A percentile compares a stretch with the other conserved stretches of the same genome.
These are phyloP conservation scores for Cavia porcellus DNA, from an alignment of 2,113 vertebrate species.

Conservation along the genomic window DNA sequence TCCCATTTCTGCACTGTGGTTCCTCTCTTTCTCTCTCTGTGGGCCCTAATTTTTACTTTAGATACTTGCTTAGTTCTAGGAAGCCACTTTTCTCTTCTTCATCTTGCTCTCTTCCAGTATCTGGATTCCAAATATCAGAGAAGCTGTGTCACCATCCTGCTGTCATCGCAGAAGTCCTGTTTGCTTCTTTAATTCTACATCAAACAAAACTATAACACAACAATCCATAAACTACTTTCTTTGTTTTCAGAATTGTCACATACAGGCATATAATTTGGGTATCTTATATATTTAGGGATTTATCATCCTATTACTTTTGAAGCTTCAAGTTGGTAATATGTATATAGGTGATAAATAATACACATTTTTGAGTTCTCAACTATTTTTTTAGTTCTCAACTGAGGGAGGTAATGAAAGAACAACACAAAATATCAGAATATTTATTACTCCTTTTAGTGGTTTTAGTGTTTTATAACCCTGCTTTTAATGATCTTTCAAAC, in stretches of 20 bases:
- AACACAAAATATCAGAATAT: neutral
- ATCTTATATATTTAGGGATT: constrained; percentile 7
- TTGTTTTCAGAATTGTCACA: constrained; percentile 47
- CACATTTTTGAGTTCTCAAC: neutral
- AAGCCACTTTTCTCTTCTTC: neutral
- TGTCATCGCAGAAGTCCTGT: neutral
- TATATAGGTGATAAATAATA: neutral
- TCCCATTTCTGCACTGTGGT: neutral
- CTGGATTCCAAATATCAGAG: neutral
- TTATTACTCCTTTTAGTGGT: neutral
- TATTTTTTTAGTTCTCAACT: constrained; percentile 5
- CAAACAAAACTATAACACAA: neutral
- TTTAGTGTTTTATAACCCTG: neutral
- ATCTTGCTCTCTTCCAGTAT: neutral
- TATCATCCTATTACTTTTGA: constrained; percentile 35
- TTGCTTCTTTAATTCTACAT: neutral
- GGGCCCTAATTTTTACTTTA: neutral
- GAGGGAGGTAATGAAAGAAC: neutral
- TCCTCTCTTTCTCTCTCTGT: neutral
- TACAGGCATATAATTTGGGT: neutral
- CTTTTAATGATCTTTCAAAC: neutral
- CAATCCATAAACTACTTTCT: neutral
- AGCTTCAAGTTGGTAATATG: neutral
- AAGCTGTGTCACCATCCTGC: neutral
- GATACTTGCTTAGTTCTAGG: too few species aligned